These are phyloP conservation scores for Dicranocentrus wangi DNA, from an alignment of 2,888 invertebrate species.

Conservation along the genomic window DNA sequence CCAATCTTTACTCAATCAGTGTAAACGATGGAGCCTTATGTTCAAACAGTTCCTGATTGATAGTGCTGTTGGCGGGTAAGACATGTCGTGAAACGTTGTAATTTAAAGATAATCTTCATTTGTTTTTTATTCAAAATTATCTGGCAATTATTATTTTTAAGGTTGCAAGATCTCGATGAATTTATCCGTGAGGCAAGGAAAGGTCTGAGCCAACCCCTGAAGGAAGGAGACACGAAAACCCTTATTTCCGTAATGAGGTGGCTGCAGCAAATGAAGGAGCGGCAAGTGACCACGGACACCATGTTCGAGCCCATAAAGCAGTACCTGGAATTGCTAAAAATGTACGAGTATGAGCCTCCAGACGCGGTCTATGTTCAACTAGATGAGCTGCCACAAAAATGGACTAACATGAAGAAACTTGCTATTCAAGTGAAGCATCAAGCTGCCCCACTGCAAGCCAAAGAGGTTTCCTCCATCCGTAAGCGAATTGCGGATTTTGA, in stretches of 20 bases:
- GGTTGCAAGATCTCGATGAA: conserved; percentile 85
- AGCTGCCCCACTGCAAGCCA: conserved; percentile 94
- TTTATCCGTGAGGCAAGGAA: conserved; percentile 94
- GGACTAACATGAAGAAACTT: conserved; percentile 95
- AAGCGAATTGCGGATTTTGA: conserved; percentile 91
- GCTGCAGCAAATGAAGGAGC: conserved; percentile 92
- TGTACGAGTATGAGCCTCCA: conserved; percentile 96
- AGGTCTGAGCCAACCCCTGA: conserved; percentile 85
- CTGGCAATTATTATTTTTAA: too few relatives aligned
- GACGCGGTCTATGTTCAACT: conserved; percentile 94
- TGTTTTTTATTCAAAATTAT: not conserved
- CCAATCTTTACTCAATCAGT: conserved; percentile 91
- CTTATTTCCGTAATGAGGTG: conserved; percentile 94
- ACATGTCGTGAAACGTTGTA: too few relatives aligned
- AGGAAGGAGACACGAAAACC: conserved; percentile 91
- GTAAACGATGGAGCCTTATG: conserved; percentile 96
- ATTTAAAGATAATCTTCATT: too few relatives aligned
- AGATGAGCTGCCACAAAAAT: conserved; percentile 91
- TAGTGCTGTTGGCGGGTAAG: conserved; percentile 83
- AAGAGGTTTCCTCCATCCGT: conserved; percentile 92
- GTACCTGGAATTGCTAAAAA: conserved; percentile 92
- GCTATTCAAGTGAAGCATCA: conserved; percentile 93
- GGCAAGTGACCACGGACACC: conserved; percentile 89
- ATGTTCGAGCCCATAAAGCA: conserved; percentile 96
- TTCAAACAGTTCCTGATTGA: conserved; percentile 95